Evolutionary conservation across 2,888 invertebrate species (phyloP).

Genomic region (Leptopterna dolabrata): DNA sequence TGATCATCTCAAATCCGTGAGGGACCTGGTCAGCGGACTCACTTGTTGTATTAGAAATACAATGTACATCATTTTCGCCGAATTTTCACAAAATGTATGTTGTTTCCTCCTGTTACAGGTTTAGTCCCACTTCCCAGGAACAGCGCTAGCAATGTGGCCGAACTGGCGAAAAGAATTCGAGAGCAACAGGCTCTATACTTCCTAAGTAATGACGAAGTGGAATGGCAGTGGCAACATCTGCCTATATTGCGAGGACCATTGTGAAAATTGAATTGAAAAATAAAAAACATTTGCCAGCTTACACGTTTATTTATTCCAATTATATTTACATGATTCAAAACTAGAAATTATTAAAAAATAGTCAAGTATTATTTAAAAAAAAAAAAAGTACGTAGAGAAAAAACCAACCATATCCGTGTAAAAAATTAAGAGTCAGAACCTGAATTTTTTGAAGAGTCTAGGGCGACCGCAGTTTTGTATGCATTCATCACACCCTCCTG

Average conservation of each 20-base stretch:
- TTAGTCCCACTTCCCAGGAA: constrained; percentile 30
- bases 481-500: constrained; percentile 4
- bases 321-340: background rate
- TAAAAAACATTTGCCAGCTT: constrained; percentile 6
- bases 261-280: constrained; percentile 4
- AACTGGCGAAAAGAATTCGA: constrained; percentile 10
- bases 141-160: constrained; percentile 16
- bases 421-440: background rate
- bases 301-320: background rate
- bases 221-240: constrained; percentile 15
- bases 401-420: background rate
- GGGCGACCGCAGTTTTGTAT: background rate
- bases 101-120: constrained; percentile 17
- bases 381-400: background rate
- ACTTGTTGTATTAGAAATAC: background rate
- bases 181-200: constrained; percentile 13
- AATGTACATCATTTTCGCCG: background rate
- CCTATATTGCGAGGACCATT: constrained; percentile 30
- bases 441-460: background rate
- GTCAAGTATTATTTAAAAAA: background rate
- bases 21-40: background rate
- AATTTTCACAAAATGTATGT: no score
- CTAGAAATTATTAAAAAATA: background rate
- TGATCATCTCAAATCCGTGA: background rate
- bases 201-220: constrained; percentile 14